Conservation (phyloP, 2,797 vertebrate genomes). For the Tenualosa ilisha region DNA sequence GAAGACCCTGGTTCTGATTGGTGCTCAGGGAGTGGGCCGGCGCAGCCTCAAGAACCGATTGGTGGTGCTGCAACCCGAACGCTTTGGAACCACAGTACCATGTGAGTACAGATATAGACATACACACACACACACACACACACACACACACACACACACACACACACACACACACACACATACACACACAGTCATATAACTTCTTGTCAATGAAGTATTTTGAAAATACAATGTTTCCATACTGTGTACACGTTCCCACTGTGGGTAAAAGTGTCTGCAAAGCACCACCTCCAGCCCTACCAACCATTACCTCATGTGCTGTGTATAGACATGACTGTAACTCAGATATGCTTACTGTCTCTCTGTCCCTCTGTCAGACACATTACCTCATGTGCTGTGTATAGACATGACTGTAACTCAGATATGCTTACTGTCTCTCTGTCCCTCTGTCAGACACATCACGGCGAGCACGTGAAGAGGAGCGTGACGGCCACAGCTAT, state of each 20-base stretch:
- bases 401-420: too few species aligned
- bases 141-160: neutral
- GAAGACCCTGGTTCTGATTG: conserved; percentile 94
- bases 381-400: conserved; percentile 67
- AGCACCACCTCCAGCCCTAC: too few species aligned
- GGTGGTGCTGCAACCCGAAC: conserved; percentile 87
- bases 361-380: conserved; percentile 74
- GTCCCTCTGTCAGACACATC: conserved; percentile 82
- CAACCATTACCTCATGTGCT: conserved; percentile 74
- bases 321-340: too few species aligned
- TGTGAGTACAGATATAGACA: conserved; percentile 75
- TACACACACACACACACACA: neutral
- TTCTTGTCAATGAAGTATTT: too few species aligned
- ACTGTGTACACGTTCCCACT: too few species aligned
- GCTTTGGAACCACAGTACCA: conserved; percentile 93
- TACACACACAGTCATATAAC: too few species aligned
- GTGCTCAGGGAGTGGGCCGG: conserved; percentile 95
- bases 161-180: neutral
- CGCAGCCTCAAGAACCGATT: conserved; percentile 97
- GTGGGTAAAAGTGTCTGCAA: too few species aligned
- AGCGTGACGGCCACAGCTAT: conserved; percentile 91
- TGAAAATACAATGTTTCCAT: too few species aligned
- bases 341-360: neutral
- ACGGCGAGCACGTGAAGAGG: conserved; percentile 89
- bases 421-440: neutral